phyloP scores from a whole-genome alignment of 2,797 vertebrate genomes.

The Rachycentron canadum region DNA sequence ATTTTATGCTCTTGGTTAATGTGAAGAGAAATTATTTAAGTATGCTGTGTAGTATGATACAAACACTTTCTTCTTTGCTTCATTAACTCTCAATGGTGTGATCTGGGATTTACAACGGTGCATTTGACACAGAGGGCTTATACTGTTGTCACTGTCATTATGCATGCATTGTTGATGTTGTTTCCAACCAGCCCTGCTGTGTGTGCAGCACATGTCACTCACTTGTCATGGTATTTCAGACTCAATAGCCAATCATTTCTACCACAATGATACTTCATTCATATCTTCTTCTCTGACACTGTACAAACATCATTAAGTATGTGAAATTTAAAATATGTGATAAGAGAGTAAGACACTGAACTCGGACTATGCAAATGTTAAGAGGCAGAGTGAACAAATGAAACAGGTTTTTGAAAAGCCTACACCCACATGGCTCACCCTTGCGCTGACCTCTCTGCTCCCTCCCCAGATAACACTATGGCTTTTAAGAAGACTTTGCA shows the following conservation, averaged over 20 bases:
- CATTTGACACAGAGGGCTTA: slow-evolving; percentile 44
- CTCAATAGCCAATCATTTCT: slow-evolving; percentile 56
- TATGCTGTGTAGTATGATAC: slow-evolving; percentile 27
- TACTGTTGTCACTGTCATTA: slow-evolving; percentile 30
- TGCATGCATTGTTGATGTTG: slow-evolving; percentile 53
- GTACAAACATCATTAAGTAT: slow-evolving; percentile 3
- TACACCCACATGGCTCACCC: not conserved
- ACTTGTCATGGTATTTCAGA: slow-evolving; percentile 62
- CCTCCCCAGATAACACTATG: slow-evolving; percentile 17
- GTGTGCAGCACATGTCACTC: slow-evolving; percentile 68
- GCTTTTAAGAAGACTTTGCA: slow-evolving; percentile 13
- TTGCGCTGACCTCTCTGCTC: slow-evolving; percentile 31
- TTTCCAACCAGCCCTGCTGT: slow-evolving; percentile 52
- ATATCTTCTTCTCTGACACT: slow-evolving; percentile 9
- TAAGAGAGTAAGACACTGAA: slow-evolving; percentile 24
- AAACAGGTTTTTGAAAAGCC: slow-evolving; percentile 18
- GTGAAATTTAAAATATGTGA: slow-evolving; percentile 27
- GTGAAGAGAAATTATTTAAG: slow-evolving; percentile 63
- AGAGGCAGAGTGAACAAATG: not conserved
- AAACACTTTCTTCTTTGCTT: slow-evolving; percentile 36
- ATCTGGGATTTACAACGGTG: slow-evolving; percentile 51
- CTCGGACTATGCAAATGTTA: slow-evolving; percentile 20
- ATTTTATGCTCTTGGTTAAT: slow-evolving; percentile 60
- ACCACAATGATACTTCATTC: slow-evolving; percentile 49
- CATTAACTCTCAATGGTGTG: slow-evolving; percentile 56